A percentile compares a stretch with the other conserved stretches of the same genome.
phyloP scores from a whole-genome alignment of 2,797 vertebrate species.

The Argya squamiceps region DNA sequence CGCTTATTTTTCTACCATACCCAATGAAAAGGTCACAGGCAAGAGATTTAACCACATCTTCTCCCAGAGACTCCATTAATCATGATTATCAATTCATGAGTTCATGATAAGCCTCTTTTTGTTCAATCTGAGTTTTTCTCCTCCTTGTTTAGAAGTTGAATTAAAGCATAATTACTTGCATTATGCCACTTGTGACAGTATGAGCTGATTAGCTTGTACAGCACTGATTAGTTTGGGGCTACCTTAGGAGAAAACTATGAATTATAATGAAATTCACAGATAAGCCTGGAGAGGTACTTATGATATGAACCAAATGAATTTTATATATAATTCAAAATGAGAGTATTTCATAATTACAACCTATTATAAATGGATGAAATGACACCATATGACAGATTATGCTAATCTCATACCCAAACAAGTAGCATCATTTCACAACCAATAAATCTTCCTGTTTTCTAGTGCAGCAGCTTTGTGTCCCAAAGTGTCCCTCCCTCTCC shows the following conservation, averaged over 20 bases:
- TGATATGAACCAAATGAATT: slow-evolving; percentile 48
- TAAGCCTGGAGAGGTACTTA: slow-evolving; percentile 42
- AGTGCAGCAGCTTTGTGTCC: background rate
- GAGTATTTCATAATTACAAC: slow-evolving; percentile 44
- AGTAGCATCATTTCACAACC: background rate
- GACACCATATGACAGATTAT: slow-evolving; percentile 36
- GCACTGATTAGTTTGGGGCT: slow-evolving; percentile 66
- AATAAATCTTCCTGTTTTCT: background rate
- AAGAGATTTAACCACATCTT: slow-evolving; percentile 61
- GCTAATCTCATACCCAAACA: slow-evolving; percentile 36
- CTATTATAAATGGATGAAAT: background rate
- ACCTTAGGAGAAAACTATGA: slow-evolving; percentile 44
- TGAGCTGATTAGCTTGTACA: slow-evolving; percentile 71
- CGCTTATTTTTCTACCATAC: background rate
- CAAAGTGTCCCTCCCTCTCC: background rate
- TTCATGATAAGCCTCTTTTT: slow-evolving; percentile 48
- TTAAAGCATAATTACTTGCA: slow-evolving; percentile 68
- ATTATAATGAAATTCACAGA: slow-evolving; percentile 68
- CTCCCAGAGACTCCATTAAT: slow-evolving; percentile 48
- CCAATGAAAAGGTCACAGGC: background rate
- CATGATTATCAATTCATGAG: slow-evolving; percentile 65
- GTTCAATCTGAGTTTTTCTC: slow-evolving; percentile 60
- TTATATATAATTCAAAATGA: slow-evolving; percentile 43
- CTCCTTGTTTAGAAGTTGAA: slow-evolving; percentile 68
- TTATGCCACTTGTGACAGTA: slow-evolving; percentile 67